Conservation (phyloP, 2,113 vertebrate species). For the Nothoprocta pentlandii region DNA sequence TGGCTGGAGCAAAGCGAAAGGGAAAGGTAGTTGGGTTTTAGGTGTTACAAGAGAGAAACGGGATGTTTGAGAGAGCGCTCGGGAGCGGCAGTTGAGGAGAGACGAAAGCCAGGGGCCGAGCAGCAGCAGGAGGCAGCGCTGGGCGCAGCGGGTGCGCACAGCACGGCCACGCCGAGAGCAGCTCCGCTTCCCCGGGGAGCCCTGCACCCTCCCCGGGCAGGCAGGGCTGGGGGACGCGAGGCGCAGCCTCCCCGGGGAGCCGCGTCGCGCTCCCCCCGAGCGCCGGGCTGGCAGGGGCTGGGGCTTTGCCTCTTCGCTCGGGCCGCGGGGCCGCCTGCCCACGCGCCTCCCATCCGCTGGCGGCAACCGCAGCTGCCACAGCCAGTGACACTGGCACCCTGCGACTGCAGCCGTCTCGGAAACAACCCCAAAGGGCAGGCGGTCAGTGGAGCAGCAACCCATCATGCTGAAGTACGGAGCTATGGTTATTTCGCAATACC, state of each 20-base stretch:
- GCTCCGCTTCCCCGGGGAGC: too few relatives aligned
- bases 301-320: background rate
- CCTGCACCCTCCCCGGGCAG: too few relatives aligned
- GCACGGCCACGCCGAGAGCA: too few relatives aligned
- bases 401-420: background rate
- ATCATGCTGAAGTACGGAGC: background rate
- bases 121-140: background rate
- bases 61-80: accelerated
- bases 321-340: accelerated
- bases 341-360: accelerated
- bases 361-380: accelerated
- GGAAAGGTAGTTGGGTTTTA: accelerated
- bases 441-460: background rate
- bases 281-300: accelerated
- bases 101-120: background rate
- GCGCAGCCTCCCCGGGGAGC: background rate
- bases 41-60: background rate
- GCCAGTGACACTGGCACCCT: background rate
- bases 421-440: accelerated
- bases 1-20: background rate
- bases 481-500: background rate
- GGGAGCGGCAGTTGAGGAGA: background rate
- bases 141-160: background rate
- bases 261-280: background rate
- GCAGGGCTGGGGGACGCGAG: background rate